Base-by-base conservation (phyloP, 2,888 invertebrate genomes). In the Crepidodera aurea region DNA sequence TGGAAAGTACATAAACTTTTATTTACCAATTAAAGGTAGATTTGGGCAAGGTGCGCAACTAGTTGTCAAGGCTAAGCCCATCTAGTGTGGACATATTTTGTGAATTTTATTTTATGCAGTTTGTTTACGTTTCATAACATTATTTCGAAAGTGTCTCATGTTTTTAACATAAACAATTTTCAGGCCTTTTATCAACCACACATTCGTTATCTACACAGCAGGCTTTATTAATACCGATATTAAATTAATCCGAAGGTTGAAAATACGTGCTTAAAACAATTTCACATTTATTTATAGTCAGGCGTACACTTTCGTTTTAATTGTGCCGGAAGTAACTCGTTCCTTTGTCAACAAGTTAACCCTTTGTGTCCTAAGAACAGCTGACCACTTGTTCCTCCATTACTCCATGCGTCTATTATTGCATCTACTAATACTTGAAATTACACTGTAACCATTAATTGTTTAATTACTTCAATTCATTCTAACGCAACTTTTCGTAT, bases 1-100 rank as follows among this genome's bases (percentile, higher is more conserved):
- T 37, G 13, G 1, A 5, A 16, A 19, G 25, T 29, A 7, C 27
- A 7, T 48, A 13, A 13, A 4, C 5, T 13, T 19, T n/a, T 22
- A 59, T 51, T 39, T 40, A 15, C 22, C 19, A 44, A 44, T 19
- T 50, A 54, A 37, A 29, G 2, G n/a, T 29, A 46, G 15, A 15
- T 51, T 39, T 51, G 27, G 27, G 60, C 51, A 64, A 60, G 66
- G 58, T 69, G 66, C 69, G 72, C 72, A 71, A 70, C 70, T 66
- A 69, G 67, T 67, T 66, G 66, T 64, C 71, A 70, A 71, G 71
- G 69, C 51, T 68, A 51, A 44, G 27, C 48, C n/a, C 50, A 40
- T 37, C 18, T 29, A 51, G 29, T 58, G 39, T 57, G 39, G 57
- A 57, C 48, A 48, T 48, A 48, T 48, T 48, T 48, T 27, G n/a